These are phyloP conservation scores for Orthonevra nobilis DNA, from an alignment of 2,888 invertebrate genomes.

Conservation along the genomic window DNA sequence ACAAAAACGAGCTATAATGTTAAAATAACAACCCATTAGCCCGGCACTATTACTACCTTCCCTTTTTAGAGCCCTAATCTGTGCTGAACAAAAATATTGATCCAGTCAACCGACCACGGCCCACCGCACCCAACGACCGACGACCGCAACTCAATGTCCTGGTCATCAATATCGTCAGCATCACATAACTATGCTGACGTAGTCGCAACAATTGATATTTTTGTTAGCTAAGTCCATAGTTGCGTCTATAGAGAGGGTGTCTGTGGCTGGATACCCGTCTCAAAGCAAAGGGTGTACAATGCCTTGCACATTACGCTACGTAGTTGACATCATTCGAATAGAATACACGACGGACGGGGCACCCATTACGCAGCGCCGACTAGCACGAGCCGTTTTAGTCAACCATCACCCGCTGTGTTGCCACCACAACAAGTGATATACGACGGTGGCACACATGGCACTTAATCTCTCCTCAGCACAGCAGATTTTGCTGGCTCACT, in stretches of 20 bases:
- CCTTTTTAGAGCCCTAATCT: too few relatives aligned
- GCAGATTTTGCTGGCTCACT: constrained; percentile 66
- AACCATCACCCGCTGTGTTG: constrained; percentile 21
- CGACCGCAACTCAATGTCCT: constrained; percentile 31
- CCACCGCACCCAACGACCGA: neutral
- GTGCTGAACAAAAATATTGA: constrained; percentile 59
- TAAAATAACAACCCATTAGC: too few relatives aligned
- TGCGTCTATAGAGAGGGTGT: constrained; percentile 10
- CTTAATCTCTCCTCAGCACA: constrained; percentile 61
- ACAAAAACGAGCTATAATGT: constrained; percentile 11
- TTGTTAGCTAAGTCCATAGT: constrained; percentile 22
- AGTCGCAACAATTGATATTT: constrained; percentile 68
- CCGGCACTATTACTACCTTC: too few relatives aligned
- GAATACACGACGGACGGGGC: too few relatives aligned
- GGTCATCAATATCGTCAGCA: constrained; percentile 58
- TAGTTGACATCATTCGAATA: constrained; percentile 60
- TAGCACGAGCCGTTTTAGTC: constrained; percentile 28
- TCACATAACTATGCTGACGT: constrained; percentile 63
- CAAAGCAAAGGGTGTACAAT: neutral
- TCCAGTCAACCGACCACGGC: constrained; percentile 2
- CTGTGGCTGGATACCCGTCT: neutral
- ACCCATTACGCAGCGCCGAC: constrained; percentile 5
- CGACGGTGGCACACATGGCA: constrained; percentile 66
- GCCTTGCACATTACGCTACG: constrained; percentile 57
- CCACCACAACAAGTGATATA: constrained; percentile 68